These are phyloP conservation scores for Ceramica pisi DNA, from an alignment of 2,888 invertebrate species.

Conservation along the genomic window DNA sequence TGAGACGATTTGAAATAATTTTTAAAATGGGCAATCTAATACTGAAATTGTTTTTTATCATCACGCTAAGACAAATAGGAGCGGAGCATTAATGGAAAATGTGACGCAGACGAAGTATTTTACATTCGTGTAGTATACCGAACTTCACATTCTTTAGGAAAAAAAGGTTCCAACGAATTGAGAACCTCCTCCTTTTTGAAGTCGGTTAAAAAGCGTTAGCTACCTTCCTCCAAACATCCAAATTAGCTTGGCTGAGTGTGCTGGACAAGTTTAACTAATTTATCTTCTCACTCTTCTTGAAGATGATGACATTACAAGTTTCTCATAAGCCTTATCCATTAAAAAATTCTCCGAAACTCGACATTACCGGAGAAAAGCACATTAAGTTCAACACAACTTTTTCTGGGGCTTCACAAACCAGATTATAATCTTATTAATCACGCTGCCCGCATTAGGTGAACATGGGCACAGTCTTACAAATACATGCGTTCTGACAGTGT, in stretches of 20 bases:
- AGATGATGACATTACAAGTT: constrained; percentile 25
- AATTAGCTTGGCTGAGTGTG: neutral
- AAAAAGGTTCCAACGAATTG: too few species aligned
- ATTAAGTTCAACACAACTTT: constrained; percentile 33
- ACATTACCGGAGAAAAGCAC: constrained; percentile 18
- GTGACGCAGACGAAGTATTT: too few species aligned
- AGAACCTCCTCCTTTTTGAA: too few species aligned
- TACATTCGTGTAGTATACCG: too few species aligned
- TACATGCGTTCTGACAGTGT: neutral
- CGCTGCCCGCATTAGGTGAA: neutral
- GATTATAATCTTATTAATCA: constrained; percentile 40
- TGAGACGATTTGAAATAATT: too few species aligned
- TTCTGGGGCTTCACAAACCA: constrained; percentile 13
- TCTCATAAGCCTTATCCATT: constrained; percentile 12
- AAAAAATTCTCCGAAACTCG: constrained; percentile 23
- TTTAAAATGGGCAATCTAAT: too few species aligned
- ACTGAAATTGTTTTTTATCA: too few species aligned
- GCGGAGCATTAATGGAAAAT: too few species aligned
- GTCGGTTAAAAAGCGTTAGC: too few species aligned
- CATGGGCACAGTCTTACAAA: constrained; percentile 5
- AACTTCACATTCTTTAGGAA: too few species aligned
- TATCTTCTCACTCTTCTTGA: constrained; percentile 1
- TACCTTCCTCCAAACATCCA: neutral
- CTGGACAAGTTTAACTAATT: neutral
- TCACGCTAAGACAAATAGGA: too few species aligned